These are phyloP conservation scores for Tipula vernalis DNA, from an alignment of 2,888 invertebrate genomes.

Conservation along the genomic window DNA sequence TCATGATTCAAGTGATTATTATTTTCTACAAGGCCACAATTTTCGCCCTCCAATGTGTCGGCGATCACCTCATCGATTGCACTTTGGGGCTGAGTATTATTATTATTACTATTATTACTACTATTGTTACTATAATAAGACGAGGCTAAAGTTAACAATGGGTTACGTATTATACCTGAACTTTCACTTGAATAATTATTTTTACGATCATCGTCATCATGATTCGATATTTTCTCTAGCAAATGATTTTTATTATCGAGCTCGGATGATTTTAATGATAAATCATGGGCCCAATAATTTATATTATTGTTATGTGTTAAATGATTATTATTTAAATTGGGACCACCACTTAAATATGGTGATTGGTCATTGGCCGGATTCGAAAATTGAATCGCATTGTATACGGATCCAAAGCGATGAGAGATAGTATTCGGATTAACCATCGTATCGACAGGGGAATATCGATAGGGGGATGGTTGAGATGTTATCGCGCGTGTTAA, in stretches of 20 bases:
- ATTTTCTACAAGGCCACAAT: constrained; percentile 24
- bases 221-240: background rate
- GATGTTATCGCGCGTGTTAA: background rate
- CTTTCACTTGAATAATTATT: constrained; percentile 12
- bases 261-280: constrained; percentile 13
- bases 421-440: background rate
- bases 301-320: background rate
- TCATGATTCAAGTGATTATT: constrained; percentile 23
- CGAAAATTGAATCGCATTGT: background rate
- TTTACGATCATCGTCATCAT: background rate
- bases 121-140: constrained; percentile 9
- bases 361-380: background rate
- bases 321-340: background rate
- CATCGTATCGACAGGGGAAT: background rate
- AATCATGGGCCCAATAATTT: constrained; percentile 8
- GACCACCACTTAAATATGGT: background rate
- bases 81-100: background rate
- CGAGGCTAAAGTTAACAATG: constrained; percentile 11
- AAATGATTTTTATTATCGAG: background rate
- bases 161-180: constrained; percentile 12
- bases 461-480: background rate
- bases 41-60: constrained; percentile 35
- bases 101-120: background rate
- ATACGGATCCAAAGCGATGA: background rate
- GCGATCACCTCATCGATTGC: constrained; percentile 35